Percentiles rank a stretch among this genome's conserved stretches.
These are phyloP conservation scores for Bergia puertoricense DNA, from an alignment of 92 coral and sea anemone species.

Conservation along the genomic window DNA sequence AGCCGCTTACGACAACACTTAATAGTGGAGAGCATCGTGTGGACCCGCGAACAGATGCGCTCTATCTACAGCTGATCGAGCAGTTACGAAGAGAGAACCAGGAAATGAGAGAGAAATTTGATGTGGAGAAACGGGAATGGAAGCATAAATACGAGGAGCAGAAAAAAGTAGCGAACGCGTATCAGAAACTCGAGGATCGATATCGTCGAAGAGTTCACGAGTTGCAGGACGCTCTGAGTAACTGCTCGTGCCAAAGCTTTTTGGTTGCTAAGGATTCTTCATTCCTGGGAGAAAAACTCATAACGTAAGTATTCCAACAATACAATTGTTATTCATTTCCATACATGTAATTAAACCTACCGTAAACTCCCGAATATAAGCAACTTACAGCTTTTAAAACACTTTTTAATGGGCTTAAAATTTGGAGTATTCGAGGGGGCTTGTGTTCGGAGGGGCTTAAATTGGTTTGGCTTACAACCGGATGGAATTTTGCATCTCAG, in stretches of 20 bases:
- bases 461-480: no score
- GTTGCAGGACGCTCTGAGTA: conserved; percentile 87
- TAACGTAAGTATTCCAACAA: conserved; percentile 37
- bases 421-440: no score
- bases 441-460: no score
- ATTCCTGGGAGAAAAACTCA: conserved; percentile 42
- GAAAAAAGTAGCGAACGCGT: conserved; percentile 97
- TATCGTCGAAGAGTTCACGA: conserved; percentile 95
- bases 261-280: conserved; percentile 44
- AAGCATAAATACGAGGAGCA: conserved; percentile 93
- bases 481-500: no score
- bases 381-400: no score
- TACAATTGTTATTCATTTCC: no score
- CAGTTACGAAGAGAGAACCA: conserved; percentile 71
- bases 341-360: no score
- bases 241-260: conserved; percentile 83
- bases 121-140: conserved; percentile 81
- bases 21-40: neutral
- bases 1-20: neutral
- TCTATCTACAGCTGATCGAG: conserved; percentile 70
- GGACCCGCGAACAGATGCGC: conserved; percentile 57
- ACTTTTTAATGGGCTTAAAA: no score
- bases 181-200: conserved; percentile 97
- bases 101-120: conserved; percentile 72
- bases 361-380: no score